Base-by-base conservation (phyloP, 2,113 vertebrate genomes). In the Tonatia bakeri region DNA sequence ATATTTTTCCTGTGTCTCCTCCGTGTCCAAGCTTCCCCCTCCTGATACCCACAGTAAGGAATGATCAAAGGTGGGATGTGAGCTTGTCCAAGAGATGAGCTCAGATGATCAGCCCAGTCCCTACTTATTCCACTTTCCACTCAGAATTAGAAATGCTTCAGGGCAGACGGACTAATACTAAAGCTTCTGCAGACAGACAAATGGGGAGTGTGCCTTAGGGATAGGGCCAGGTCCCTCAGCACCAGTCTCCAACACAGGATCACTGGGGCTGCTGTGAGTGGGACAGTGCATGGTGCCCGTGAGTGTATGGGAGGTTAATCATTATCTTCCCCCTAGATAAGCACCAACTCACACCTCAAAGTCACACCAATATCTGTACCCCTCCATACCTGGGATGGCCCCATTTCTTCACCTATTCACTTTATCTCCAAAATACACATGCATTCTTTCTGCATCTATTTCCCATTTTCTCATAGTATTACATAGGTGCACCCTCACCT, bases 11-110 rank as follows among this genome's bases (percentile, higher is more conserved):
- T 61, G 28, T 6, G 0, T 38, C 3, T 45, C 64, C 36, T 28
- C 36, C 2, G 0, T 9, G 2, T 0, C 1, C 0, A 1, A 75
- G 16, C 5, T 20, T 17, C 0, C 1, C 9, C 2, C 5, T 70
- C 16, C 7, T 31, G 36, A 61, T 10, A 15, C 79, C 0, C 6
- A 28, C 7, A 70, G 82, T 90, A 61, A 93, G 82, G 31, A 36
- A 83, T 15, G 45, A 1, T 13, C 3, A 17, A 15, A 69, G 33
- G 45, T 24, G 36, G n/a, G 7, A 31, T 76, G 43, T 87, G 20
- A 72, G 28, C 10, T 14, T 38, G 9, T 28, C 22, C 13, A n/a
- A 11, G 22, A 50, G 12, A 4, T 52, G 10, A 38, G 15, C 22
- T 69, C 28, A 69, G 38, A 17, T 69, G 3, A 19, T 82, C 9